phyloP scores from a whole-genome alignment of 2,888 invertebrate genomes.

The Drosophila nigricruria region DNA sequence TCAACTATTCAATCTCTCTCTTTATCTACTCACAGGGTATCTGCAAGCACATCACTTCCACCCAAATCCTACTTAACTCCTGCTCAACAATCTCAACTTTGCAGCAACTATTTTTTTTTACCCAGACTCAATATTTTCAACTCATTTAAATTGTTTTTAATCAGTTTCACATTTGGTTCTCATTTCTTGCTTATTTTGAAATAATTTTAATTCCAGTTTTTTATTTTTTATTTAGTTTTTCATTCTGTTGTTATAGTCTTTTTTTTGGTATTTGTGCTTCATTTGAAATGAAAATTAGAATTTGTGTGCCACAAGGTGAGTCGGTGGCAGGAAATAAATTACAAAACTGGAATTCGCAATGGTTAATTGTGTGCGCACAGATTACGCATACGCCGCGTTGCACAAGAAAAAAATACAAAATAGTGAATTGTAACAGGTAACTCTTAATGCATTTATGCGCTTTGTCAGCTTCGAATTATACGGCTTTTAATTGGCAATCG shows the following conservation, averaged over 20 bases:
- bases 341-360: conserved; percentile 33
- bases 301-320: conserved; percentile 26
- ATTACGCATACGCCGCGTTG: conserved; percentile 62
- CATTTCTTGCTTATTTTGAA: conserved; percentile 22
- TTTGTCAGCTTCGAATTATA: conserved; percentile 22
- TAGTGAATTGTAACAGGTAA: neutral
- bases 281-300: conserved; percentile 57
- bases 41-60: neutral
- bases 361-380: conserved; percentile 51
- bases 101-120: neutral
- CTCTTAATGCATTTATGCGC: conserved; percentile 42
- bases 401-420: conserved; percentile 39
- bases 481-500: conserved; percentile 34
- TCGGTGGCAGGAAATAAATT: conserved; percentile 61
- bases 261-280: conserved; percentile 40
- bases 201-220: conserved; percentile 10
- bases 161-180: conserved; percentile 27
- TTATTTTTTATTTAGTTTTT: conserved; percentile 8
- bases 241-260: conserved; percentile 16
- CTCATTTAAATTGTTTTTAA: conserved; percentile 50
- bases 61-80: neutral
- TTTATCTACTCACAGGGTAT: neutral
- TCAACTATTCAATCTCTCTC: neutral
- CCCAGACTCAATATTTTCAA: conserved; percentile 24
- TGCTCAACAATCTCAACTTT: neutral